A percentile compares a stretch with the other conserved stretches of the same genome.
Conservation (phyloP, 2,113 vertebrate genomes). For the Scytalopus superciliaris region DNA sequence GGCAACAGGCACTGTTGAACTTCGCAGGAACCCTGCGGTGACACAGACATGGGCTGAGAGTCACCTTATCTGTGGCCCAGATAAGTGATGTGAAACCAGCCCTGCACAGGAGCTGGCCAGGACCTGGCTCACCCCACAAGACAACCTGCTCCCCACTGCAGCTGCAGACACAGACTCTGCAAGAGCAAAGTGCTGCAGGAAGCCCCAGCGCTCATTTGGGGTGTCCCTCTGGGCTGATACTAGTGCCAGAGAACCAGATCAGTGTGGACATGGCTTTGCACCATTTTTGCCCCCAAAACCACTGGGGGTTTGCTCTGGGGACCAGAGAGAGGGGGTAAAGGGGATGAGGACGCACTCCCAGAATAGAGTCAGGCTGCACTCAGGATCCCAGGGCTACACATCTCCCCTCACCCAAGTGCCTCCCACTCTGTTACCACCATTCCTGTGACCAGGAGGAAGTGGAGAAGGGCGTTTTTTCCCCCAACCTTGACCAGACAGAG, state of each 20-base stretch:
- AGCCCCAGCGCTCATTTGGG: fast-evolving
- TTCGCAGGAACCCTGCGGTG: neutral
- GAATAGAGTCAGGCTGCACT: neutral
- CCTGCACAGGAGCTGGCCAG: fast-evolving
- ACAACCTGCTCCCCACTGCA: neutral
- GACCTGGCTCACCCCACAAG: neutral
- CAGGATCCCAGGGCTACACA: neutral
- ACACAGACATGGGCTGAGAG: neutral
- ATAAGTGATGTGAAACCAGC: neutral
- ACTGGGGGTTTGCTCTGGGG: fast-evolving
- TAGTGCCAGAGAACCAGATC: fast-evolving
- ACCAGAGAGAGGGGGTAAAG: fast-evolving
- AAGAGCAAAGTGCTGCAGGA: neutral
- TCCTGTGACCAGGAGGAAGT: neutral
- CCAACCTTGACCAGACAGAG: neutral
- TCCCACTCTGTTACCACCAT: fast-evolving
- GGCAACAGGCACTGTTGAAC: neutral
- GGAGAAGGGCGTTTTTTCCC: fast-evolving
- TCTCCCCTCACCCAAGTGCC: fast-evolving
- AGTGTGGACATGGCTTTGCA: fast-evolving
- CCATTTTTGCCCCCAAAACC: neutral
- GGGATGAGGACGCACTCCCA: neutral
- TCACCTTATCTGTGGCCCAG: neutral
- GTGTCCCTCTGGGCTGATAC: neutral
- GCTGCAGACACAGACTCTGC: neutral